These are phyloP conservation scores for Aphaenogaster rudis DNA, from an alignment of 1,140 invertebrate species.

Conservation along the genomic window DNA sequence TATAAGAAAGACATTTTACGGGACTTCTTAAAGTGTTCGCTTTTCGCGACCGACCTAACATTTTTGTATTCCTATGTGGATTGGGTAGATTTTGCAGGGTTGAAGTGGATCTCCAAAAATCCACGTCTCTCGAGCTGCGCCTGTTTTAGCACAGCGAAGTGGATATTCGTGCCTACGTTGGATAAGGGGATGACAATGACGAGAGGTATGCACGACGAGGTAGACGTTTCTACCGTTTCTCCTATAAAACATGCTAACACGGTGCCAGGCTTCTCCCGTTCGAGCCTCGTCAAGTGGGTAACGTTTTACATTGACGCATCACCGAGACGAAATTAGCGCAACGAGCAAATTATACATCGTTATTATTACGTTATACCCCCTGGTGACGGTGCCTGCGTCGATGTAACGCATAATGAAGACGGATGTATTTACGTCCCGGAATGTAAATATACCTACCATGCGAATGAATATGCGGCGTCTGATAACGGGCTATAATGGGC, in stretches of 20 bases:
- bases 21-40: background rate
- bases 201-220: background rate
- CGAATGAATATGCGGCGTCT: conserved; percentile 5
- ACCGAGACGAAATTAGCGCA: conserved; percentile 24
- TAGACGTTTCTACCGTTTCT: background rate
- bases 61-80: background rate
- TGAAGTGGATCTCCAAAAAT: background rate
- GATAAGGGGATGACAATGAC: conserved; percentile 44
- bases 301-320: conserved; percentile 25
- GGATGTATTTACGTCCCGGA: conserved; percentile 25
- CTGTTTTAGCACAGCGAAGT: conserved; percentile 68
- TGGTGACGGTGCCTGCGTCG: background rate
- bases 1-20: background rate
- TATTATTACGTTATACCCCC: conserved; percentile 16
- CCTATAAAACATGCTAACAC: background rate
- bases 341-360: conserved; percentile 19
- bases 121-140: conserved; percentile 32
- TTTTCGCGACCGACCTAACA: background rate
- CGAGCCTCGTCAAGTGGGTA: conserved; percentile 16
- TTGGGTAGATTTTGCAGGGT: background rate
- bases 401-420: conserved; percentile 29
- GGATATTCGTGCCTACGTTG: conserved; percentile 44
- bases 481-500: conserved; percentile 5
- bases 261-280: background rate
- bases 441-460: conserved; percentile 9